Evolutionary conservation across 2,113 vertebrate species (phyloP).

Genomic region (Casuarius casuarius): DNA sequence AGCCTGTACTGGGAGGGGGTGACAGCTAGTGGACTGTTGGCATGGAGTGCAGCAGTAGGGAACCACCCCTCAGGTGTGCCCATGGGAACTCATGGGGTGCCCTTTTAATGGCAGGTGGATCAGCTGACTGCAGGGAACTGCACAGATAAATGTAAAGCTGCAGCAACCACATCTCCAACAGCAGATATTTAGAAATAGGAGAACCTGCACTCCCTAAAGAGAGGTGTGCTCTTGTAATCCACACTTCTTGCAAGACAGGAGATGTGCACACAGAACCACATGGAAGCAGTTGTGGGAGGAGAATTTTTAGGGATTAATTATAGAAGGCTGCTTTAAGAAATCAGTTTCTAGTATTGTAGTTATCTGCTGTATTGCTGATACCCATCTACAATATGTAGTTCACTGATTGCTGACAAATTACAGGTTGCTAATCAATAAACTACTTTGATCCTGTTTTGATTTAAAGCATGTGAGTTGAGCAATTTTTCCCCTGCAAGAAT

Average conservation of each 20-base stretch:
- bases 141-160: rapidly evolving
- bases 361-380: background rate
- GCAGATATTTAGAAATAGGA: background rate
- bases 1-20: too few relatives aligned
- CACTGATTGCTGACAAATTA: background rate
- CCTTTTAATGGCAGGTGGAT: rapidly evolving
- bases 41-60: rapidly evolving
- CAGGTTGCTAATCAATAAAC: background rate
- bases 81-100: rapidly evolving
- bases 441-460: background rate
- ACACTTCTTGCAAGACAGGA: background rate
- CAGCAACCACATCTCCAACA: background rate
- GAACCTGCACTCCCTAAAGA: background rate
- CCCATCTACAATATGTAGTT: background rate
- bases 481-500: background rate
- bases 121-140: background rate
- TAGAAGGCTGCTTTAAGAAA: background rate
- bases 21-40: too few relatives aligned
- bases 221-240: background rate
- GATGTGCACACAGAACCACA: background rate
- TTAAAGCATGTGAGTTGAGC: background rate
- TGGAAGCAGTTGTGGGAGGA: rapidly evolving
- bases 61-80: rapidly evolving
- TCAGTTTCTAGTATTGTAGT: background rate
- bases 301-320: background rate